A percentile compares a stretch with the other conserved stretches of the same genome.
phyloP scores from a whole-genome alignment of 2,797 vertebrate species.

The Steatocranus sp. region DNA sequence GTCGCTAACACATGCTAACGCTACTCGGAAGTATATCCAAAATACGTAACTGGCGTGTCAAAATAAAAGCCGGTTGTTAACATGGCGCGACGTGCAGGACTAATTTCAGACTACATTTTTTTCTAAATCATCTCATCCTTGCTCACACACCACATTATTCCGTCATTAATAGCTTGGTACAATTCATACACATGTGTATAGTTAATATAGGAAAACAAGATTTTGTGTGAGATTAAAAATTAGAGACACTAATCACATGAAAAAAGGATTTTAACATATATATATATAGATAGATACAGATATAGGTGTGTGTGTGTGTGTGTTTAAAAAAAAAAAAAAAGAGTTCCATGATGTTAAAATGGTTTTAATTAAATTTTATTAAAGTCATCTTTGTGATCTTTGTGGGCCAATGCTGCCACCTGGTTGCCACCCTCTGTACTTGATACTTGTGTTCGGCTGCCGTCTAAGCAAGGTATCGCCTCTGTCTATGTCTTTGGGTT shows the following conservation, averaged over 20 bases:
- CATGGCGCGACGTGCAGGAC: neutral
- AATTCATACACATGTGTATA: neutral
- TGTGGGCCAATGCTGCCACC: constrained; percentile 53
- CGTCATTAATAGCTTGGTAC: neutral
- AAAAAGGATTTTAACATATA: neutral
- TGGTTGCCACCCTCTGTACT: constrained; percentile 78
- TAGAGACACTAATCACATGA: neutral
- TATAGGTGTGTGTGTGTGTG: neutral
- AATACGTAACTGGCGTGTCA: neutral
- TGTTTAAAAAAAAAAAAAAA: neutral
- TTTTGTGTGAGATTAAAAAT: neutral
- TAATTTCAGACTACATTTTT: neutral
- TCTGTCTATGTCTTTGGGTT: constrained; percentile 81
- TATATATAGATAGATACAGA: rapidly evolving
- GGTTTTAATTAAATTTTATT: constrained; percentile 5
- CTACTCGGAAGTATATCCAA: constrained; percentile 34
- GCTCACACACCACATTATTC: neutral
- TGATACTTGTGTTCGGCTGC: constrained; percentile 85
- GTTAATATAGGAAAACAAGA: too few relatives aligned
- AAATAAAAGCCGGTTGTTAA: neutral
- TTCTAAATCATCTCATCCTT: neutral
- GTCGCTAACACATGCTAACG: neutral
- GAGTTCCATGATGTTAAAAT: neutral
- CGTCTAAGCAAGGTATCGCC: constrained; percentile 82
- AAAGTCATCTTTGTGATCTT: constrained; percentile 52